Conservation (phyloP, 2,113 vertebrate genomes). For the Machaerirhynchus nigripectus region DNA sequence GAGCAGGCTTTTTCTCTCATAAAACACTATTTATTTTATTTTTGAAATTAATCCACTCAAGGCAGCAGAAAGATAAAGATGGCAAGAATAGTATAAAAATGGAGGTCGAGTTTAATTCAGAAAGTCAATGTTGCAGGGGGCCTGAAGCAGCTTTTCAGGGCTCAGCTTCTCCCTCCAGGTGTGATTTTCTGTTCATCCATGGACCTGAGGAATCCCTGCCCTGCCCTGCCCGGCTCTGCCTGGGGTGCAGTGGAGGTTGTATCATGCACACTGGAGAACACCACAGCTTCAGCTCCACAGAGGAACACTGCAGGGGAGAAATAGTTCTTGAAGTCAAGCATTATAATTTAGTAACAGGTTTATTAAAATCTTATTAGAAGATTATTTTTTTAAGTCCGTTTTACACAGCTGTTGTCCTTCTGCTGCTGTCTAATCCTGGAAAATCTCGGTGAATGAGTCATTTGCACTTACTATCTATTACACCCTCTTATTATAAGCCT, state of each 20-base stretch:
- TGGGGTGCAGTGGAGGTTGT: rapidly evolving
- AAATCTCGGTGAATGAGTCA: constrained; percentile 55
- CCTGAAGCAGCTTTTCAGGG: background rate
- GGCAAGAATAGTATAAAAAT: background rate
- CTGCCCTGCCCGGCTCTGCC: background rate
- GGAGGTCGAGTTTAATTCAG: background rate
- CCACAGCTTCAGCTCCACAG: background rate
- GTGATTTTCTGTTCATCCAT: background rate
- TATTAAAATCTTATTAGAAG: constrained; percentile 62
- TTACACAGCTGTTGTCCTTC: constrained; percentile 50
- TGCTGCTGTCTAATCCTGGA: constrained; percentile 52
- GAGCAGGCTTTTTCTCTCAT: background rate
- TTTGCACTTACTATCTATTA: constrained; percentile 41
- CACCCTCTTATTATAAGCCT: background rate
- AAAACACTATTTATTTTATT: background rate
- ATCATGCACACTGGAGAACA: background rate
- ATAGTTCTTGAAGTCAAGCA: constrained; percentile 2
- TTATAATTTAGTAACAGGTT: constrained; percentile 42
- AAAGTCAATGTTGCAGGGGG: background rate
- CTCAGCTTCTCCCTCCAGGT: background rate
- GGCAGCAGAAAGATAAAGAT: background rate
- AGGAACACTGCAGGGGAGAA: background rate
- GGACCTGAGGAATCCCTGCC: background rate
- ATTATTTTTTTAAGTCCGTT: constrained; percentile 49
- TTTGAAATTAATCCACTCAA: background rate